Conservation (phyloP, 2,113 vertebrate genomes). For the Sus scrofa region DNA sequence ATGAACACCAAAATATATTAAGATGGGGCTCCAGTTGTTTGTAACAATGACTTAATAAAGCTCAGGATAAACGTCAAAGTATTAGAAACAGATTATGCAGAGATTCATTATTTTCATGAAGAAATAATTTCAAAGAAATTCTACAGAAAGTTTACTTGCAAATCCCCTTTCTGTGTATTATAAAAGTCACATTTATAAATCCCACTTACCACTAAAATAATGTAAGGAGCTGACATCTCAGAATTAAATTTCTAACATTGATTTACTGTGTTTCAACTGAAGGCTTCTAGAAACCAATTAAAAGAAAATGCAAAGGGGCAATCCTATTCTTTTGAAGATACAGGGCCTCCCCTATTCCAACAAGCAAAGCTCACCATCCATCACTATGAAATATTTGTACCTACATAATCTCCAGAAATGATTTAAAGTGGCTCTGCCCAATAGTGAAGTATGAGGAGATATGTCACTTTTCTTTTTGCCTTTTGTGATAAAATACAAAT, state of each 20-base stretch:
- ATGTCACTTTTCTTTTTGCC: constrained; percentile 32
- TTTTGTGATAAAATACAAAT: constrained; percentile 49
- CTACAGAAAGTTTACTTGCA: background rate
- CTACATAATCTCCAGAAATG: constrained; percentile 2
- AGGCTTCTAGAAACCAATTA: constrained; percentile 35
- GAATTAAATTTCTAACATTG: constrained; percentile 52
- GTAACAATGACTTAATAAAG: constrained; percentile 48
- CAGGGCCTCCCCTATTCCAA: background rate
- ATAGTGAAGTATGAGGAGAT: background rate
- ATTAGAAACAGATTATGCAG: constrained; percentile 41
- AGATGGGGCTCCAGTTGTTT: background rate
- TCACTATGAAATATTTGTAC: background rate
- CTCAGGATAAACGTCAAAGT: background rate
- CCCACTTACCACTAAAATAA: constrained; percentile 54
- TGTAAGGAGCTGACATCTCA: background rate
- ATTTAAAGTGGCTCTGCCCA: constrained; percentile 37
- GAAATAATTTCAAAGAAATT: constrained; percentile 57
- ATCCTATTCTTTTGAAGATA: constrained; percentile 51
- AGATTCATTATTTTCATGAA: constrained; percentile 51
- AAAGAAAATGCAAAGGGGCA: constrained; percentile 47
- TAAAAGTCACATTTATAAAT: constrained; percentile 54
- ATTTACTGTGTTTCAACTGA: constrained; percentile 53
- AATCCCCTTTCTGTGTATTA: constrained; percentile 28
- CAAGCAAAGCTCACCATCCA: constrained; percentile 46
- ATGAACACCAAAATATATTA: constrained; percentile 52